A percentile compares a stretch with the other conserved stretches of the same genome.
Conservation (phyloP, 1,140 invertebrate species). For the Drosophila repletoides region DNA sequence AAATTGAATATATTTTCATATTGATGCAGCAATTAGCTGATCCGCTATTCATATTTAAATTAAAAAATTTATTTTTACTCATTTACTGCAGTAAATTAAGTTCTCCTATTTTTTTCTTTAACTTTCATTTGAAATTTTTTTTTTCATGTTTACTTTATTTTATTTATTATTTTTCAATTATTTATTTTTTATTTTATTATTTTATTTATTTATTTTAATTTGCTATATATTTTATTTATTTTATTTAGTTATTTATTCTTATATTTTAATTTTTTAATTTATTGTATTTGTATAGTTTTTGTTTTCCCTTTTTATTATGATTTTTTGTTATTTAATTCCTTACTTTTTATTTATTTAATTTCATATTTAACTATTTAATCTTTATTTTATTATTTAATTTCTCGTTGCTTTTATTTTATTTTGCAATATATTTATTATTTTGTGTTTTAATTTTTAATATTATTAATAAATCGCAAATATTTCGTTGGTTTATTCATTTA, state of each 20-base stretch:
- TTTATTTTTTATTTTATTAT: background rate
- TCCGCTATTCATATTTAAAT: too few species aligned
- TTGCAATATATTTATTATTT: background rate
- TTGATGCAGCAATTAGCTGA: background rate
- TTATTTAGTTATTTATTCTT: background rate
- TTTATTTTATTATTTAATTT: background rate
- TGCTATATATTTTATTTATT: background rate
- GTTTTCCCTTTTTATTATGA: slow-evolving; percentile 1
- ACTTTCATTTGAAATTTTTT: too few species aligned
- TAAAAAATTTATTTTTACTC: background rate
- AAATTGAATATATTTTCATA: background rate
- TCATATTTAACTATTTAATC: background rate
- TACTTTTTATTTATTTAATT: background rate
- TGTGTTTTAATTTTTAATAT: background rate
- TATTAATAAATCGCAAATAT: background rate
- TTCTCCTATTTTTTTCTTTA: too few species aligned
- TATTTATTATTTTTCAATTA: background rate
- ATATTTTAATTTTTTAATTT: background rate
- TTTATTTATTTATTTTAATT: background rate
- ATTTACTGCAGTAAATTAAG: too few species aligned
- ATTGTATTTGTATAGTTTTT: background rate
- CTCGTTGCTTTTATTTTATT: background rate
- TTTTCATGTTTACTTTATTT: background rate
- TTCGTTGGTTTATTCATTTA: background rate
- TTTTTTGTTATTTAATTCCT: background rate